Conservation (phyloP, 2,888 invertebrate species). For the Aporophyla nigra region DNA sequence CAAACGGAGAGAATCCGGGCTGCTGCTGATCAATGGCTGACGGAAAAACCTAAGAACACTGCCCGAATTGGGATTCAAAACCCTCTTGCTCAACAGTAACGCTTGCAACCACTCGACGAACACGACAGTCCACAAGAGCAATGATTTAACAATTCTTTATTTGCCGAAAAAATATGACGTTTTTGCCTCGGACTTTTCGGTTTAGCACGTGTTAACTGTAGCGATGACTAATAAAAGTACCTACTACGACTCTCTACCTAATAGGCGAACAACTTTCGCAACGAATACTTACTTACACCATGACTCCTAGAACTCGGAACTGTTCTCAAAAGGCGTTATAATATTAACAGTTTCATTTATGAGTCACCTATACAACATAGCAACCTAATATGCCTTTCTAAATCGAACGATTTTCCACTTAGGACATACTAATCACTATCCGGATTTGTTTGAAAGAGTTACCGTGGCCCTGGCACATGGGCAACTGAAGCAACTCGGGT, state of each 20-base stretch:
- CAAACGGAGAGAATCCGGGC: not conserved
- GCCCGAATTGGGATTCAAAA: not conserved
- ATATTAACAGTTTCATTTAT: slow-evolving; percentile 20
- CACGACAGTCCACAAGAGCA: not conserved
- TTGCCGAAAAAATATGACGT: not conserved
- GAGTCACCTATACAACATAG: slow-evolving; percentile 27
- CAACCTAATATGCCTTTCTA: slow-evolving; percentile 19
- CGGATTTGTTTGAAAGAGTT: too few relatives aligned
- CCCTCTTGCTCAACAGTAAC: too few relatives aligned
- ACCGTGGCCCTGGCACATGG: too few relatives aligned
- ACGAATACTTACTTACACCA: slow-evolving; percentile 7
- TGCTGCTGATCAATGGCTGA: not conserved
- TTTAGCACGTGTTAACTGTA: too few relatives aligned
- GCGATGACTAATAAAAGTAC: slow-evolving; percentile 13
- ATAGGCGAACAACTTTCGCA: slow-evolving; percentile 34
- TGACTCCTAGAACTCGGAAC: slow-evolving; percentile 17
- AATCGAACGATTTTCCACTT: too few relatives aligned
- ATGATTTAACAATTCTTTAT: not conserved
- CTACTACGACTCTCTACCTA: not conserved
- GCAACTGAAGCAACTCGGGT: too few relatives aligned
- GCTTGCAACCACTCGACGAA: not conserved
- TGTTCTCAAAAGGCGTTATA: not conserved
- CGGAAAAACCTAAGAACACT: too few relatives aligned
- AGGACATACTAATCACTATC: too few relatives aligned
- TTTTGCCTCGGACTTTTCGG: not conserved